Percentiles rank a stretch among this genome's conserved stretches.
Evolutionary conservation across 2,888 invertebrate species (phyloP).

Genomic region (Holacanthella duospinosa): DNA sequence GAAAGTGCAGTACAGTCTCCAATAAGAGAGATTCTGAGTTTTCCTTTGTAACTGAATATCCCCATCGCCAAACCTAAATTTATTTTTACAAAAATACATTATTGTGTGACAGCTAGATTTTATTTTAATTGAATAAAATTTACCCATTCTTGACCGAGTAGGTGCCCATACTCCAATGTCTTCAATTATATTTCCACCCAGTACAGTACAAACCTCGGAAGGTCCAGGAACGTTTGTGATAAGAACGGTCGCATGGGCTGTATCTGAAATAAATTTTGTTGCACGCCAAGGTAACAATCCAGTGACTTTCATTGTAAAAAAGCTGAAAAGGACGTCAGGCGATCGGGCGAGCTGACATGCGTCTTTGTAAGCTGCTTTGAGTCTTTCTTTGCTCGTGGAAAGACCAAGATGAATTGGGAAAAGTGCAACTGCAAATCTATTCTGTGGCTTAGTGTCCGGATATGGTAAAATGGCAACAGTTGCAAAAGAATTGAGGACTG

Average conservation of each 20-base stretch:
- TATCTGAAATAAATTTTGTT: no score
- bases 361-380: no score
- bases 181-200: neutral
- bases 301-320: no score
- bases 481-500: slow-evolving; percentile 22
- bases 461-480: slow-evolving; percentile 35
- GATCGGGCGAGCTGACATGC: no score
- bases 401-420: no score
- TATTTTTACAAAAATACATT: no score
- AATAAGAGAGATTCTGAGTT: neutral
- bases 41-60: neutral
- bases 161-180: neutral
- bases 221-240: neutral
- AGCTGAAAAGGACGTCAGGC: no score
- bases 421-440: slow-evolving; percentile 15
- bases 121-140: neutral
- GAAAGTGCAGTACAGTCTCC: neutral
- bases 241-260: neutral
- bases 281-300: no score
- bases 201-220: neutral
- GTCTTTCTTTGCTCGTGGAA: no score
- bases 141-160: neutral
- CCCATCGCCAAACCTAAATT: neutral
- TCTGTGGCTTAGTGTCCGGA: slow-evolving; percentile 27
- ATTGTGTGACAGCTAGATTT: no score